Conservation (phyloP, 2,113 vertebrate genomes). For the Falcunculus frontatus region DNA sequence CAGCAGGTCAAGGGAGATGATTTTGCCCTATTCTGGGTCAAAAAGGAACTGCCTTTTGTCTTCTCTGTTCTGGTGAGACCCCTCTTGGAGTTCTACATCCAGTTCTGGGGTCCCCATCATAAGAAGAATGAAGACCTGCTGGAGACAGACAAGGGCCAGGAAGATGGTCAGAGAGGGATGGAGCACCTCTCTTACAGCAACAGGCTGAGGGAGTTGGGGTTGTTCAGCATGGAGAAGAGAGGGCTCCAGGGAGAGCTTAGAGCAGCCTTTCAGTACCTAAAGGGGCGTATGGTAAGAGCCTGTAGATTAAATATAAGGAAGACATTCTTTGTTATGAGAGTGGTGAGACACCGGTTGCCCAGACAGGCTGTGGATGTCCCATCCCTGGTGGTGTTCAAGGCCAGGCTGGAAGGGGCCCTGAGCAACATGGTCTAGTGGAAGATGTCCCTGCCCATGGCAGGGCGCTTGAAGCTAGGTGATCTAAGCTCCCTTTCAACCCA, state of each 20-base stretch:
- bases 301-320: background rate
- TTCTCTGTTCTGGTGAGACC: background rate
- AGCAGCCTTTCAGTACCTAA: background rate
- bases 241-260: background rate
- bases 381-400: background rate
- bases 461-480: background rate
- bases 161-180: background rate
- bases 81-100: background rate
- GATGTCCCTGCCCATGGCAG: background rate
- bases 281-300: background rate
- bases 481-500: background rate
- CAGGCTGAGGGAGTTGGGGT: background rate
- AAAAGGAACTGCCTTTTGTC: background rate
- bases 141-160: accelerated
- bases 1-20: background rate
- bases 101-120: background rate
- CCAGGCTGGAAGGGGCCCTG: background rate
- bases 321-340: background rate
- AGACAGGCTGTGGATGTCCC: background rate
- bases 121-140: background rate
- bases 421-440: background rate
- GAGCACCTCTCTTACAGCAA: background rate
- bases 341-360: background rate
- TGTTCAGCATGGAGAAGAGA: background rate
- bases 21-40: background rate